phyloP scores from a whole-genome alignment of 2,888 invertebrate genomes.

The Spodoptera picta region DNA sequence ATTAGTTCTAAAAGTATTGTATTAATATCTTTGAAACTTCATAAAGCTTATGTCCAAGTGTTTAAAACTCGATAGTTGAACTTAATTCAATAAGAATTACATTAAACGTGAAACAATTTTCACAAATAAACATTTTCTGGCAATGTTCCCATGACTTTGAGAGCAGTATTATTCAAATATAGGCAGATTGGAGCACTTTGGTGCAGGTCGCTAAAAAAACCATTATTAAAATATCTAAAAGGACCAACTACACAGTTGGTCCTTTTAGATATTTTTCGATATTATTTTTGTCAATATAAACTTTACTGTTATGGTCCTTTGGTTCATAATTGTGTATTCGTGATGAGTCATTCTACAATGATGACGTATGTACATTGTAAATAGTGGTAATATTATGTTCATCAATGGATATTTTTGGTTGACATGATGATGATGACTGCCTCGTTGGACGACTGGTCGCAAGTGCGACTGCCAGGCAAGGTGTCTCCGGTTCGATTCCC shows the following conservation, averaged over 20 bases:
- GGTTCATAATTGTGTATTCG: too few species aligned
- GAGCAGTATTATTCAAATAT: slow-evolving; percentile 61
- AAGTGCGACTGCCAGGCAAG: too few species aligned
- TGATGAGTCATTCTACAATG: too few species aligned
- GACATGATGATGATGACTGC: too few species aligned
- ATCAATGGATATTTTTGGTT: too few species aligned
- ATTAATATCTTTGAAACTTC: slow-evolving; percentile 1
- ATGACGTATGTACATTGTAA: too few species aligned
- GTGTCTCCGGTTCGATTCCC: too few species aligned
- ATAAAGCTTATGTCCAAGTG: slow-evolving; percentile 22
- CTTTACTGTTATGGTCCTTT: slow-evolving; percentile 17
- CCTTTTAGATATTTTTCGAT: slow-evolving; percentile 45
- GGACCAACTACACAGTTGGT: too few species aligned
- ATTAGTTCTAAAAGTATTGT: too few species aligned
- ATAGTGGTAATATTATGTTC: too few species aligned
- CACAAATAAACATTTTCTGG: slow-evolving; percentile 61
- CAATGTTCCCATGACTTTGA: slow-evolving; percentile 54
- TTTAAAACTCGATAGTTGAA: slow-evolving; percentile 25
- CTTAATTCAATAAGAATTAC: slow-evolving; percentile 49
- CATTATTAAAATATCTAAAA: too few species aligned
- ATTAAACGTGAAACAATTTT: slow-evolving; percentile 56
- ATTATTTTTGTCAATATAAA: slow-evolving; percentile 44
- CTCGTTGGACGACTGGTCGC: too few species aligned
- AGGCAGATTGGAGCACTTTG: slow-evolving; percentile 59
- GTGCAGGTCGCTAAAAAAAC: slow-evolving; percentile 53